Evolutionary conservation across 2,113 vertebrate genomes (phyloP), one percentile per base, ranked within the genome.

Genomic region (Phylloscopus trochilus): DNA sequence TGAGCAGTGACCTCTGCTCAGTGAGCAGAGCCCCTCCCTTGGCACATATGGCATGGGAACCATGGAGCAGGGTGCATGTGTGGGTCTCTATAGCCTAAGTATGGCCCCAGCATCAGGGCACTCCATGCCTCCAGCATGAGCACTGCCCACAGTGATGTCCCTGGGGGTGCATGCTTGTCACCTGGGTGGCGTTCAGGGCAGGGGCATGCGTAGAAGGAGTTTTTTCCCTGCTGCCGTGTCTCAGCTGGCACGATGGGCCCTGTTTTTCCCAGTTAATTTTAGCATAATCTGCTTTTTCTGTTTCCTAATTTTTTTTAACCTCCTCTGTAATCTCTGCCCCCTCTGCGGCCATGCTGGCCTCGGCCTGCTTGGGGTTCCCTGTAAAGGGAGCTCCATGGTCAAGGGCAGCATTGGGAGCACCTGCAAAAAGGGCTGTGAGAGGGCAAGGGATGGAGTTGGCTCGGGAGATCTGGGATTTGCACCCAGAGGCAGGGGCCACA

Each of bases 221-320:
- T 89, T 55, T 26, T 72, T 92, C 56, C 51, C 46, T 58, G 72
- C 31, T 0, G 0, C 62, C 4, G 6, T 76, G 74, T 86, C 87
- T 90, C 78, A 64, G 62, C 62, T 86, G 83, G 53, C 64, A 58
- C 2, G 43, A 58, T 5, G 5, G 81, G 27, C 78, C 80, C 33
- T 95, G 69, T 88, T 97, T 95, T 94, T 90, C 76, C 70, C 7
- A 13, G 78, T 94, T 97, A 97, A 97, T 97, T 97, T 96, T 96
- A 97, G 91, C 79, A 73, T 92, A 69, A 87, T 95, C 63, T 94
- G 47, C 3, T 27, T 7, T 33, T 37, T 83, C 39, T 53, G 39
- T 70, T 24, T 35, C 19, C 5, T 24, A 9, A 27, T 33, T 62
- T n/a, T 44, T 49, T 46, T 62, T 62, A 14, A 46, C 26, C 51